Conservation (phyloP, 2,797 vertebrate genomes). For the Sciurus carolinensis region DNA sequence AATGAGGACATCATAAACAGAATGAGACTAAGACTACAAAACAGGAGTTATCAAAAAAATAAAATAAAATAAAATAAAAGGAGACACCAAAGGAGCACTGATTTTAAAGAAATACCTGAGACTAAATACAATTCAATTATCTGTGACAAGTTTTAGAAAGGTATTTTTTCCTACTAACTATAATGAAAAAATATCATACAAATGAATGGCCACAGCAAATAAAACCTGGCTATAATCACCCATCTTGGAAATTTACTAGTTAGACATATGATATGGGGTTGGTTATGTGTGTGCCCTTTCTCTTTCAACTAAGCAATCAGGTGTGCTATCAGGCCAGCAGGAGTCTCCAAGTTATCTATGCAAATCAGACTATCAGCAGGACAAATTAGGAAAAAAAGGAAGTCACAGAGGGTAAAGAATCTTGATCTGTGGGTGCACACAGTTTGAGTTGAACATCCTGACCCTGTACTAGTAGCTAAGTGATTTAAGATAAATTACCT, state of each 20-base stretch:
- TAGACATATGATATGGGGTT: background rate
- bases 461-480: background rate
- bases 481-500: background rate
- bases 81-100: background rate
- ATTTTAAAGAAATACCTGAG: background rate
- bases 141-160: background rate
- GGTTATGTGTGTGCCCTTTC: background rate
- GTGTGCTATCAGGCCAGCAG: background rate
- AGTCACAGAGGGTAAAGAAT: background rate
- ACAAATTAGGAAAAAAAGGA: background rate
- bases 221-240: background rate
- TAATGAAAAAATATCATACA: background rate
- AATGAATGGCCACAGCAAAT: conserved; percentile 15
- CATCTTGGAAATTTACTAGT: background rate
- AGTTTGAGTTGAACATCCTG: background rate
- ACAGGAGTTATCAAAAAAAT: background rate
- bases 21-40: background rate
- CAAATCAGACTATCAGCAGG: background rate
- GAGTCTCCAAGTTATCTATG: background rate
- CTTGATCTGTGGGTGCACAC: background rate
- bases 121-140: background rate
- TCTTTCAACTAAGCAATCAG: background rate
- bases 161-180: background rate
- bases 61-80: background rate
- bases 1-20: background rate